A percentile compares a stretch with the other conserved stretches of the same genome.
phyloP scores from a whole-genome alignment of 1,140 invertebrate species.

The Delia radicum region DNA sequence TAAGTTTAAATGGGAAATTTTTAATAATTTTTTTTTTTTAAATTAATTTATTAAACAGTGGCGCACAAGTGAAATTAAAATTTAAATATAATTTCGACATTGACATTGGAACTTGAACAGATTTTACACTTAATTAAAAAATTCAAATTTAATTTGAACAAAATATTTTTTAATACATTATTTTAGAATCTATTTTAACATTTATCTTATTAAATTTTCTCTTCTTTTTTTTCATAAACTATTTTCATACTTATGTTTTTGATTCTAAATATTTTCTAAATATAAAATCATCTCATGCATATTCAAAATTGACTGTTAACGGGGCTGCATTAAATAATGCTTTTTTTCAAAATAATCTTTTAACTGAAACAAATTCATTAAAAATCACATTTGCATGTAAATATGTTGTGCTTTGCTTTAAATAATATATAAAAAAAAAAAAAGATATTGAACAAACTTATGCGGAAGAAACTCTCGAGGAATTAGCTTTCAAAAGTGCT shows the following conservation, averaged over 20 bases:
- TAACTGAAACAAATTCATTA: neutral
- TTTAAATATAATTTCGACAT: too few relatives aligned
- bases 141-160: neutral
- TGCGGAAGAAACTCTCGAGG: constrained; percentile 24
- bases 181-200: neutral
- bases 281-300: neutral
- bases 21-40: too few relatives aligned
- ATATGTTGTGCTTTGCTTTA: neutral
- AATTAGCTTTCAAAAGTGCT: neutral
- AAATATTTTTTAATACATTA: neutral
- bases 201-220: neutral
- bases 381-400: neutral
- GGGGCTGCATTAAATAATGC: neutral
- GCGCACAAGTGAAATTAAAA: too few relatives aligned
- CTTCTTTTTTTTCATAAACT: constrained; percentile 7
- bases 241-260: neutral
- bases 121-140: neutral
- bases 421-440: constrained; percentile 1
- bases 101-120: neutral
- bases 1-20: too few relatives aligned
- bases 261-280: neutral
- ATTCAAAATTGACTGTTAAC: neutral
- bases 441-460: constrained; percentile 20
- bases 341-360: neutral
- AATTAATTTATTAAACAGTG: neutral